Evolutionary conservation across 2,797 vertebrate species (phyloP), one percentile per base, ranked within the genome.

Genomic region (Sparidentex hasta): DNA sequence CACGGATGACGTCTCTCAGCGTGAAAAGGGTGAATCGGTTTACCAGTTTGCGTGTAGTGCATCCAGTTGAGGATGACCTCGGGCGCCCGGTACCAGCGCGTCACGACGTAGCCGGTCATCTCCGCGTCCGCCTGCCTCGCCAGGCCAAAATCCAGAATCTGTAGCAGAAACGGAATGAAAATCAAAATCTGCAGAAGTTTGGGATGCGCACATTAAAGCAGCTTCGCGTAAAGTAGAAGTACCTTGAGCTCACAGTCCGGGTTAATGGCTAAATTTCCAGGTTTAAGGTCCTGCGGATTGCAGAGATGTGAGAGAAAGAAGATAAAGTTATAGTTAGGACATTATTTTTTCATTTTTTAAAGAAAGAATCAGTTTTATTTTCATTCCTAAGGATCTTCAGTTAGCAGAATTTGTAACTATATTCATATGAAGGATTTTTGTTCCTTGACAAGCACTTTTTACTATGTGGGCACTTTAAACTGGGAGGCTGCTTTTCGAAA

Each of bases 61-160:
- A 98, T 99, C 98, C 98, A 99, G 85, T 95, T 99, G 68, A 99
- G 96, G 78, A 99, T 99, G 58, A 99, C 98, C 87, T 99, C 98
- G 0, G 98, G 98, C 0, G 98, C 98, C 81, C 98, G 87, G 94
- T 99, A 99, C 98, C 98, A 99, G 59, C 98, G 96, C 0, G 98
- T 99, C 83, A 99, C 98, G 4, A 99, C 98, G 0, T 99, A 99
- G 2, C 98, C 98, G 0, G 98, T 99, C 98, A 99, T 99, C 86
- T 99, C 97, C 0, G 94, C 94, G 66, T 99, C 98, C 0, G 98
- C 95, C 84, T 98, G 98, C 74, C 98, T 95, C 0, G 98, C 98
- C 87, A 99, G 86, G 8, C 98, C 98, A n/a, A 99, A 99, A 94
- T 99, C 98, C 62, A 99, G 93, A 76, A 99, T 99, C 98, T 99